Conservation (phyloP, 64 coral and sea anemone genomes). For the Porites lutea region DNA sequence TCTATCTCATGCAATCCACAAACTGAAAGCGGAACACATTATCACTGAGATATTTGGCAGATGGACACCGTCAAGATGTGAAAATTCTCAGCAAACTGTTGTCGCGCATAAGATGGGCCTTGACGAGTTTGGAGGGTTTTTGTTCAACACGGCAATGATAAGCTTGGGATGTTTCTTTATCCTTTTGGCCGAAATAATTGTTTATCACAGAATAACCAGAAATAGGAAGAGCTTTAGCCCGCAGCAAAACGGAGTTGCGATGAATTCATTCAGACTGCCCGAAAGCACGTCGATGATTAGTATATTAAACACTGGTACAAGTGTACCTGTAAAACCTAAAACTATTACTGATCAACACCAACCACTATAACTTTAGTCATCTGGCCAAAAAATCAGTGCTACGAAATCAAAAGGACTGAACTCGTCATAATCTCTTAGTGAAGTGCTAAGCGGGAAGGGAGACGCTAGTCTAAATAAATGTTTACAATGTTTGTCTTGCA, state of each 20-base stretch:
- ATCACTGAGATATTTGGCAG: conserved; percentile 63
- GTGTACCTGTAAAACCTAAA: background rate
- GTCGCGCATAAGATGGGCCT: conserved; percentile 72
- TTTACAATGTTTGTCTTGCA: no score
- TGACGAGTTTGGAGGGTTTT: conserved; percentile 85
- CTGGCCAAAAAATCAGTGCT: no score
- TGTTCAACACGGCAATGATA: conserved; percentile 90
- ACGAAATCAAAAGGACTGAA: no score
- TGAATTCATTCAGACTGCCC: background rate
- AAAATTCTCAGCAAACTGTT: conserved; percentile 44
- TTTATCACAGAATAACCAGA: conserved; percentile 74
- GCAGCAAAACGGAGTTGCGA: background rate
- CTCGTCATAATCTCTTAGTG: no score
- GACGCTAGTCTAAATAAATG: no score
- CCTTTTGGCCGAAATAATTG: conserved; percentile 66
- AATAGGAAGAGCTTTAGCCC: conserved; percentile 56
- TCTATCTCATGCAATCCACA: conserved; percentile 76
- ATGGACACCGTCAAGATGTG: conserved; percentile 74
- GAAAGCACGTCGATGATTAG: conserved; percentile 5
- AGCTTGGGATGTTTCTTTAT: conserved; percentile 82
- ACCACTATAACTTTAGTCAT: no score
- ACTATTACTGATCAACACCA: background rate
- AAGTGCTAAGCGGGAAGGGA: no score
- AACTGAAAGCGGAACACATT: conserved; percentile 62
- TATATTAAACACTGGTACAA: conserved; percentile 11